Conservation (phyloP, 2,113 vertebrate genomes). For the Phasianus colchicus region DNA sequence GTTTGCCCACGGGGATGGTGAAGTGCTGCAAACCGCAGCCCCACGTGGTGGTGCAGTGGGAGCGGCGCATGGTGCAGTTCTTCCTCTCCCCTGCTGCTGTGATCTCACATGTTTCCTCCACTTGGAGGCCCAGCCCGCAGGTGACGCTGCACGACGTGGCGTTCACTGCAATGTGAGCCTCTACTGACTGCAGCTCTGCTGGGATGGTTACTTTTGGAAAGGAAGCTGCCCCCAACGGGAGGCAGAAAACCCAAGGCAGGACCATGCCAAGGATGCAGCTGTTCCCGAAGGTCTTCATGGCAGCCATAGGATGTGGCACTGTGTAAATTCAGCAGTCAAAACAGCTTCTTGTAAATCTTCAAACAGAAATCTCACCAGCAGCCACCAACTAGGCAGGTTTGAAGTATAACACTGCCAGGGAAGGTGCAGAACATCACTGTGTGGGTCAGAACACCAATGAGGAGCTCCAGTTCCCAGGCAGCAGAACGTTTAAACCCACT, state of each 20-base stretch:
- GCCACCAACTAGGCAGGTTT: neutral
- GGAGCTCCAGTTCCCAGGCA: neutral
- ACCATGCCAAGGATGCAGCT: neutral
- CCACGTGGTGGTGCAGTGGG: constrained; percentile 80
- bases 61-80: constrained; percentile 54
- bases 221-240: neutral
- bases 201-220: constrained; percentile 33
- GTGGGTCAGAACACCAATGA: fast-evolving
- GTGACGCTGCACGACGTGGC: constrained; percentile 85
- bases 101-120: constrained; percentile 80
- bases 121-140: constrained; percentile 86
- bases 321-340: neutral
- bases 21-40: constrained; percentile 84
- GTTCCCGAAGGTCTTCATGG: neutral
- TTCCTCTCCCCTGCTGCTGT: neutral
- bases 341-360: neutral
- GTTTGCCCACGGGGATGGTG: constrained; percentile 62
- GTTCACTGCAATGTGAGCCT: constrained; percentile 46
- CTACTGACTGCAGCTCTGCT: neutral
- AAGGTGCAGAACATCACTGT: neutral
- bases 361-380: neutral
- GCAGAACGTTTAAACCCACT: neutral
- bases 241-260: neutral
- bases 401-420: neutral
- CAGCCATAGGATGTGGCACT: neutral